Conservation (phyloP, 2,888 invertebrate genomes). For the Caenorhabditis plicata region DNA sequence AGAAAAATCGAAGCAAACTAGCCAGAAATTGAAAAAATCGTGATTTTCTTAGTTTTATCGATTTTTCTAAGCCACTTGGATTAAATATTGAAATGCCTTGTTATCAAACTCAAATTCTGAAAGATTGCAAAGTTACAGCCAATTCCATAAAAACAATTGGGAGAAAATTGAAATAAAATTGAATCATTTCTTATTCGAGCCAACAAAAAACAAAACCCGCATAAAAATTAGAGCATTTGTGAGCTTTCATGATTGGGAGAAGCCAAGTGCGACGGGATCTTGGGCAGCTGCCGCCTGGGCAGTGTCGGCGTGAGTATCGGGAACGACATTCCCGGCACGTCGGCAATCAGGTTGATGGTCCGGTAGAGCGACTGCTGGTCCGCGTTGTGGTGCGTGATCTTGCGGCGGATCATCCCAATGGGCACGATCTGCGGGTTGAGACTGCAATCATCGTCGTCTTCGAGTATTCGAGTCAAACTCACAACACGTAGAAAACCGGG, state of each 20-base stretch:
- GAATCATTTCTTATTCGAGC: constrained; percentile 4
- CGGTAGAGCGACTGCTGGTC: constrained; percentile 45
- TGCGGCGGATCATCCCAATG: constrained; percentile 40
- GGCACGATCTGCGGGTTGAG: constrained; percentile 50
- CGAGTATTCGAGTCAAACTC: not conserved
- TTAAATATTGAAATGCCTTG: too few relatives aligned
- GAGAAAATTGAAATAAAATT: not conserved
- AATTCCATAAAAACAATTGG: too few relatives aligned
- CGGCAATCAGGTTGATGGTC: constrained; percentile 48
- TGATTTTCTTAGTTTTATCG: too few relatives aligned
- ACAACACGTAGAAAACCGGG: constrained; percentile 50
- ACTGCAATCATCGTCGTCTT: constrained; percentile 6
- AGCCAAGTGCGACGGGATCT: constrained; percentile 48
- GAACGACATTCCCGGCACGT: constrained; percentile 45
- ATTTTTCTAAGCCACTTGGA: too few relatives aligned
- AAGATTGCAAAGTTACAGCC: too few relatives aligned
- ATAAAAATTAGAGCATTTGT: constrained; percentile 19
- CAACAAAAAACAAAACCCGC: constrained; percentile 5
- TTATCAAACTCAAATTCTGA: too few relatives aligned
- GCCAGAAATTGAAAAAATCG: too few relatives aligned
- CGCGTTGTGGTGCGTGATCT: constrained; percentile 38
- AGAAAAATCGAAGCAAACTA: too few relatives aligned
- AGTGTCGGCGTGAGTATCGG: constrained; percentile 49
- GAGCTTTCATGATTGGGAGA: constrained; percentile 37
- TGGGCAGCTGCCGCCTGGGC: constrained; percentile 48